Base-by-base conservation (phyloP, 1,140 invertebrate species). In the Drosophila busckii region DNA sequence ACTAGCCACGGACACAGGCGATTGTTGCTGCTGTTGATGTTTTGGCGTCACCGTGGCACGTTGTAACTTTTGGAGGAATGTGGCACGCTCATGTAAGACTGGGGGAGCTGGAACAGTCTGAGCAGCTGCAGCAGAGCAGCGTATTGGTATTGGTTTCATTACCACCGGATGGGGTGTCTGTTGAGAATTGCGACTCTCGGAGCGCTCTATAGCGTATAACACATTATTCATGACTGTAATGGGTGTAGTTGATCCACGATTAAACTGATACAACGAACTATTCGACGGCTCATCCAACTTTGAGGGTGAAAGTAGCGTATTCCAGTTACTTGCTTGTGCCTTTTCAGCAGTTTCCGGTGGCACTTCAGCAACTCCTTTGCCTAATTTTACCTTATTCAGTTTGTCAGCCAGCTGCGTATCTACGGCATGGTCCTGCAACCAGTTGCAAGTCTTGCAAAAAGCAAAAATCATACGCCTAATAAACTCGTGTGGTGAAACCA, bases 401-500 rank as follows among this genome's bases (percentile, higher is more conserved):
- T 66, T 63, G 6, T 69, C 70, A 6, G 62, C 59, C 28, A 67
- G 42, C 10, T 61, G 31, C 1, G 59, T 42, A 16, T 70, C 69
- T 12, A 68, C 63, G 38, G 66, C 69, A 64, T 70, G 76, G 59
- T 86, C 80, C 23, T 80, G 82, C 50, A 87, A 13, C 82, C 82
- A 87, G 10, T 65, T 68, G 54, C 85, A 87, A 2, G 59, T 87
- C 16, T 85, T 87, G 26, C 75, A 76, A 31, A 87, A 15, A 0
- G 70, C 59, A 35, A 87, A 87, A 8, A 87, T 87, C 73, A 85
- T 87, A 0, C 85, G 61, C 0, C 85, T 35, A 2, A 87, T 84
- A 16, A 87, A 87, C 46, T 87, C 85, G 19, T 87, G 85, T 0
- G 85, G 85, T 4, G 85, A 87, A 1, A 87, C 61, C 56, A 70